A percentile compares a stretch with the other conserved stretches of the same genome.
These are phyloP conservation scores for Pithys albifrons DNA, from an alignment of 2,113 vertebrate species.

Conservation along the genomic window DNA sequence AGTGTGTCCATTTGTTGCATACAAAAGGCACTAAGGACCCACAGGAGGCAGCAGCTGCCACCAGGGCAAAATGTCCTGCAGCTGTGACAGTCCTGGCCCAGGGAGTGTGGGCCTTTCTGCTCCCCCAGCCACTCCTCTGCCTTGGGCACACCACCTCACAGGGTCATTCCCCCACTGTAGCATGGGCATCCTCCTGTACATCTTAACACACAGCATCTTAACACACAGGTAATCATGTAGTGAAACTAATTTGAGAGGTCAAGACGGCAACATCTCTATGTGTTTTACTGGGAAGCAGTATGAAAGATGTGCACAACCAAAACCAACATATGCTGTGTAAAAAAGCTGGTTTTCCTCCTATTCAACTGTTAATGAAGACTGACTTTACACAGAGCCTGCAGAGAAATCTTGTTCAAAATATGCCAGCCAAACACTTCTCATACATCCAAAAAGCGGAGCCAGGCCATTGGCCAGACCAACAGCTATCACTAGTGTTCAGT, in stretches of 20 bases:
- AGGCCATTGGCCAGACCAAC: neutral
- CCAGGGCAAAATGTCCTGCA: accelerated
- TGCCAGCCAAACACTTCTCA: neutral
- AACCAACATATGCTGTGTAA: neutral
- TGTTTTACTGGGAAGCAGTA: neutral
- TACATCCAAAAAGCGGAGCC: neutral
- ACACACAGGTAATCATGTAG: neutral
- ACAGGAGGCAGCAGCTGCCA: accelerated
- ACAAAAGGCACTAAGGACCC: neutral
- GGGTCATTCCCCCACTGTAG: accelerated
- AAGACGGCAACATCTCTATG: neutral
- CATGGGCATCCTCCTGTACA: neutral
- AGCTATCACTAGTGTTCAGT: accelerated
- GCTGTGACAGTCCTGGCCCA: neutral
- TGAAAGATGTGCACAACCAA: neutral
- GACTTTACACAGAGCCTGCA: neutral
- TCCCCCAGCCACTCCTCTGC: neutral
- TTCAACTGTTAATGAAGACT: neutral
- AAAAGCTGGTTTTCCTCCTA: neutral
- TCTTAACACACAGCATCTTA: neutral
- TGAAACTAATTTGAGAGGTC: neutral
- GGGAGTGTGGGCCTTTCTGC: neutral
- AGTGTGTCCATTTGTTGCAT: neutral
- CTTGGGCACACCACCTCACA: accelerated
- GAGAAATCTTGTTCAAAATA: neutral